Conservation (phyloP, 1,140 invertebrate genomes). For the Drosophila gunungcola region DNA sequence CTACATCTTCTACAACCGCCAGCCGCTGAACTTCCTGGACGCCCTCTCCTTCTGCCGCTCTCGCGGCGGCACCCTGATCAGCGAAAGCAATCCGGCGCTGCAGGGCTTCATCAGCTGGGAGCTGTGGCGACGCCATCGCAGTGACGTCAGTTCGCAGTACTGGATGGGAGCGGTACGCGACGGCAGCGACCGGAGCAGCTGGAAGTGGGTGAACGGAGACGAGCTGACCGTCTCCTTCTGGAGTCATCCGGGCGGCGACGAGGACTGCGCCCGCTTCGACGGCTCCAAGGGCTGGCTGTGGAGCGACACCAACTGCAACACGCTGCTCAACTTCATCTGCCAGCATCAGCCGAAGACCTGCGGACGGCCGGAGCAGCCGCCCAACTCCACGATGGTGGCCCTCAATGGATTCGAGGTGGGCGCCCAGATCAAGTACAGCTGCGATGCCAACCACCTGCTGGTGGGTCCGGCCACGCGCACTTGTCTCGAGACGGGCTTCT, state of each 20-base stretch:
- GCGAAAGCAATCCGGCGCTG: slow-evolving; percentile 96
- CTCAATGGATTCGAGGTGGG: slow-evolving; percentile 92
- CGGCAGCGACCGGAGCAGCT: slow-evolving; percentile 90
- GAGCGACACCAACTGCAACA: slow-evolving; percentile 96
- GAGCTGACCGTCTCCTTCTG: slow-evolving; percentile 96
- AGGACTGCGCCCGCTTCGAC: slow-evolving; percentile 95
- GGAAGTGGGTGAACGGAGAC: slow-evolving; percentile 96
- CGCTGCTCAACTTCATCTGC: slow-evolving; percentile 95
- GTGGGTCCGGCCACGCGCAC: slow-evolving; percentile 93
- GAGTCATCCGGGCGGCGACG: slow-evolving; percentile 93
- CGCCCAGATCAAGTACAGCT: slow-evolving; percentile 93
- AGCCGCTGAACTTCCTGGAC: slow-evolving; percentile 92
- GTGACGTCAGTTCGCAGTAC: slow-evolving; percentile 95
- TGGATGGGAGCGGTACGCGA: slow-evolving; percentile 97
- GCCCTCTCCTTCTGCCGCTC: slow-evolving; percentile 92
- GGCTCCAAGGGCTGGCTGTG: slow-evolving; percentile 97
- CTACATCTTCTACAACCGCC: slow-evolving; percentile 97
- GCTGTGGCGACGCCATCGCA: slow-evolving; percentile 94
- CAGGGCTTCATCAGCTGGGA: slow-evolving; percentile 98
- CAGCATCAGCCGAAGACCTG: slow-evolving; percentile 96
- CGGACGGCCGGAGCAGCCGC: slow-evolving; percentile 95
- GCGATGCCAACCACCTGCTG: slow-evolving; percentile 93
- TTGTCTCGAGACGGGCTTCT: slow-evolving; percentile 96
- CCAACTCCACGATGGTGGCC: slow-evolving; percentile 94
- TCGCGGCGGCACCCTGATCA: slow-evolving; percentile 93